Conservation (phyloP, 2,797 vertebrate species). For the Acomys russatus region DNA sequence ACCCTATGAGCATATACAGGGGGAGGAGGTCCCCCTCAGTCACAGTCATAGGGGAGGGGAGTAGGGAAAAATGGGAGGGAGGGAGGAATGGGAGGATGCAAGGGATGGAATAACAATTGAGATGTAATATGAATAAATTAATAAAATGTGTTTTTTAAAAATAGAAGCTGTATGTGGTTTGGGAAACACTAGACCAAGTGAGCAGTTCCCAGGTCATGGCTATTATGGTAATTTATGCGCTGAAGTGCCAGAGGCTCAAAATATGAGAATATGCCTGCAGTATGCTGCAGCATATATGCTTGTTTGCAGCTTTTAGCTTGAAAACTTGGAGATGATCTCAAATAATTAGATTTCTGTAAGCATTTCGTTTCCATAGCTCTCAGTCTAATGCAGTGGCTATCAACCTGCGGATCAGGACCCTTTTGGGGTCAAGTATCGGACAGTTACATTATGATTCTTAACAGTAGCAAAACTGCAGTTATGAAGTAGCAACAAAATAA, state of each 20-base stretch:
- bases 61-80: too few relatives aligned
- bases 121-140: too few relatives aligned
- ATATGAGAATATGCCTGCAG: neutral
- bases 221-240: neutral
- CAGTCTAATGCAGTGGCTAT: neutral
- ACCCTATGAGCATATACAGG: too few relatives aligned
- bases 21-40: too few relatives aligned
- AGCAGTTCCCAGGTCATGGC: neutral
- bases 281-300: neutral
- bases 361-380: neutral
- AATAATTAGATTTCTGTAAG: neutral
- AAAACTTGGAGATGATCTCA: neutral
- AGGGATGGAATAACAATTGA: too few relatives aligned
- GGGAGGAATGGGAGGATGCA: too few relatives aligned
- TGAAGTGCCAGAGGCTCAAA: slow-evolving; percentile 17
- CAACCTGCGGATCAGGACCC: neutral
- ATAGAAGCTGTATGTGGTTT: neutral
- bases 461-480: neutral
- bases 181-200: neutral
- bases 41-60: too few relatives aligned
- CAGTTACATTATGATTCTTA: neutral
- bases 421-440: neutral
- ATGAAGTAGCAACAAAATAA: neutral
- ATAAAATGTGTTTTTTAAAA: too few relatives aligned
- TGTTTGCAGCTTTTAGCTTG: neutral